Evolutionary conservation across 1,140 invertebrate species (phyloP).

Genomic region (Anoplolepis gracilipes): DNA sequence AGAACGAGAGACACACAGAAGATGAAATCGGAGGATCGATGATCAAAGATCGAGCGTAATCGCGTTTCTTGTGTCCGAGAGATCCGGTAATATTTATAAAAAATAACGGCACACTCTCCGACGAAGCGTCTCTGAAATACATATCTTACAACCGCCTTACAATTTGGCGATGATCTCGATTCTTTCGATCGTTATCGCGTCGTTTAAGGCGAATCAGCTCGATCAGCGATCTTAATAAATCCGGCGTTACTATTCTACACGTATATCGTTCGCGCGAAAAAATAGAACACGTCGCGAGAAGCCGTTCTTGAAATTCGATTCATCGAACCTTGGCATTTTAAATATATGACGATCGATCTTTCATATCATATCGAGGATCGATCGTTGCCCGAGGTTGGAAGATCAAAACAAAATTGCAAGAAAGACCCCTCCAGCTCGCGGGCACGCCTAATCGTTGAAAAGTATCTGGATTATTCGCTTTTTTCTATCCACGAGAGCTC

Average conservation of each 20-base stretch:
- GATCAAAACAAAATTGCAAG: slow-evolving; percentile 28
- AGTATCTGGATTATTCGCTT: slow-evolving; percentile 36
- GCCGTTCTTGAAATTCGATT: not conserved
- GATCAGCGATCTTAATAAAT: slow-evolving; percentile 42
- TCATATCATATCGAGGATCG: slow-evolving; percentile 17
- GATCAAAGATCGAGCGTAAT: slow-evolving; percentile 67
- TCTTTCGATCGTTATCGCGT: slow-evolving; percentile 18
- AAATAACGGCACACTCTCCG: slow-evolving; percentile 43
- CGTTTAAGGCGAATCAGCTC: slow-evolving; percentile 26
- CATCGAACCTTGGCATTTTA: not conserved
- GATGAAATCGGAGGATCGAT: slow-evolving; percentile 71
- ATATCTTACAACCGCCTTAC: slow-evolving; percentile 37
- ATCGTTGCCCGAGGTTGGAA: slow-evolving; percentile 22
- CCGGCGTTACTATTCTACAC: slow-evolving; percentile 20
- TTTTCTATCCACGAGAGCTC: slow-evolving; percentile 12
- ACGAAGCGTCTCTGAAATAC: slow-evolving; percentile 48
- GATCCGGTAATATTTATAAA: slow-evolving; percentile 54
- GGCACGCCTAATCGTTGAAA: slow-evolving; percentile 32
- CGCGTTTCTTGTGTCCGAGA: slow-evolving; percentile 14
- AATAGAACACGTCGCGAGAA: slow-evolving; percentile 27
- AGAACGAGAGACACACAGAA: slow-evolving; percentile 78
- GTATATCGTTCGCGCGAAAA: slow-evolving; percentile 22
- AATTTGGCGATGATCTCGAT: slow-evolving; percentile 2
- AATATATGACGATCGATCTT: slow-evolving; percentile 8
- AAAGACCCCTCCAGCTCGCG: not conserved